These are phyloP conservation scores for Anoplolepis gracilipes DNA, from an alignment of 1,140 invertebrate species.

Conservation along the genomic window DNA sequence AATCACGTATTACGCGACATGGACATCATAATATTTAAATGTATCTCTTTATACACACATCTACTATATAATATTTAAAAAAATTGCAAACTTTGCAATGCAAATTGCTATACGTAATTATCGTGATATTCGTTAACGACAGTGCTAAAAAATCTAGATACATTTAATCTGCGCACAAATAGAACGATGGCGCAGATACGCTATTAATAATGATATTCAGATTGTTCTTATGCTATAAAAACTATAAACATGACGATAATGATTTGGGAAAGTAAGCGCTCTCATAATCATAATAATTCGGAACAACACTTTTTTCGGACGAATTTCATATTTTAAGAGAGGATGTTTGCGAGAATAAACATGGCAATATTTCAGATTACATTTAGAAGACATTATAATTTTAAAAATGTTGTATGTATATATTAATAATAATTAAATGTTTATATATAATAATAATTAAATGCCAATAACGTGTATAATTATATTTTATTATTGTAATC, in stretches of 20 bases:
- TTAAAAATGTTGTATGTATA: no score
- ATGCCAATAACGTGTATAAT: no score
- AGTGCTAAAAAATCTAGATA: background rate
- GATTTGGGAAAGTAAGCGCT: conserved; percentile 30
- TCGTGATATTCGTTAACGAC: background rate
- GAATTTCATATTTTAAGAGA: no score
- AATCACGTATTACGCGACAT: background rate
- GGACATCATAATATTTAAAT: background rate
- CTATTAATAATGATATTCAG: conserved; percentile 67
- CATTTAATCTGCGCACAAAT: conserved; percentile 41
- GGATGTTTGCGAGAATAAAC: no score
- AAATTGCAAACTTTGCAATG: background rate
- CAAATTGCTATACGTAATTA: background rate
- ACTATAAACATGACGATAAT: conserved; percentile 68
- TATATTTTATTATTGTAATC: no score
- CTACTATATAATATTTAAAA: background rate
- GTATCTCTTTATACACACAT: background rate
- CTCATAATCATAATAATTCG: conserved; percentile 67
- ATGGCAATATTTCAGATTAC: no score
- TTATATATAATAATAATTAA: no score
- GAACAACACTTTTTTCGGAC: no score
- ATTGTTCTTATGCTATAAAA: conserved; percentile 62
- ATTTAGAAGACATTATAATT: no score
- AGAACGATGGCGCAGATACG: conserved; percentile 28
- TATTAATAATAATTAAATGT: no score